These are phyloP conservation scores for Leucophenga maculata DNA, from an alignment of 2,888 invertebrate genomes.

Conservation along the genomic window DNA sequence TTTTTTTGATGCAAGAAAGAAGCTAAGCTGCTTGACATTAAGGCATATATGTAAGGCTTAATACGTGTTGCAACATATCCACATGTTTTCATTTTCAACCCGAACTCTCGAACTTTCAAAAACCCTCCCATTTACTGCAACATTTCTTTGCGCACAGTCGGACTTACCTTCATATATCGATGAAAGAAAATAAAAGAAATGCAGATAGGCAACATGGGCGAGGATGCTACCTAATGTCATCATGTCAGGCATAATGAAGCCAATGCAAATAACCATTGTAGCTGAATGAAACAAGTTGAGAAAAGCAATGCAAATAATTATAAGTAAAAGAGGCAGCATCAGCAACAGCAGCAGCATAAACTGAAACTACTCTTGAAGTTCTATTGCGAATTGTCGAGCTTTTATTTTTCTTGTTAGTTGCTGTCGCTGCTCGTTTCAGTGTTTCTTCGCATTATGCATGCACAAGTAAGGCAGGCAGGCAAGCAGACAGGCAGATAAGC, in stretches of 20 bases:
- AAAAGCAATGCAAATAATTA: slow-evolving; percentile 23
- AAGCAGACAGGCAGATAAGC: too few species aligned
- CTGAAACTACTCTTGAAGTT: not conserved
- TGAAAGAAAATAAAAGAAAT: not conserved
- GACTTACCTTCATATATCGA: not conserved
- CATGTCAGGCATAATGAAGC: slow-evolving; percentile 2
- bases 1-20: too few species aligned
- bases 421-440: not conserved
- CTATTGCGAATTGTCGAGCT: too few species aligned
- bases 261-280: slow-evolving; percentile 20
- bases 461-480: not conserved
- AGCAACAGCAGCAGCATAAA: not conserved
- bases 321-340: not conserved
- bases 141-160: too few species aligned
- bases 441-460: not conserved
- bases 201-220: not conserved
- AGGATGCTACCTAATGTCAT: not conserved
- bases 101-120: not conserved
- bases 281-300: slow-evolving; percentile 9
- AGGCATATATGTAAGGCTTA: too few species aligned
- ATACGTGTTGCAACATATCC: not conserved
- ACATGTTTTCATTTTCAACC: not conserved
- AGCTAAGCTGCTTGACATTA: too few species aligned
- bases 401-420: not conserved
- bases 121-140: too few species aligned